These are phyloP conservation scores for Dascillus cervinus DNA, from an alignment of 2,888 invertebrate species.

Conservation along the genomic window DNA sequence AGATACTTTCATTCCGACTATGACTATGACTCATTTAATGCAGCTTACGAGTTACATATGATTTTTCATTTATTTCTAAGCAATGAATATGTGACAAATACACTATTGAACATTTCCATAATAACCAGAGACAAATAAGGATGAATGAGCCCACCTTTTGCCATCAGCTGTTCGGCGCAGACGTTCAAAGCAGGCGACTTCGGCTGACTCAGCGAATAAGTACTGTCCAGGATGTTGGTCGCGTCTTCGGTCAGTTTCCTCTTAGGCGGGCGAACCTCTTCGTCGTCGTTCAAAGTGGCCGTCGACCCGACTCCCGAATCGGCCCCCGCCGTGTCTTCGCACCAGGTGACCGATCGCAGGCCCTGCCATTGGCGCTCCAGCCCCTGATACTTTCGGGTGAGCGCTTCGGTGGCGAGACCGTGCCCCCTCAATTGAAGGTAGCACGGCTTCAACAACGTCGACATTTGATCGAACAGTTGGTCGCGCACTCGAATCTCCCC, in stretches of 20 bases:
- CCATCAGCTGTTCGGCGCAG: constrained; percentile 23
- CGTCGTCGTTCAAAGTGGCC: constrained; percentile 11
- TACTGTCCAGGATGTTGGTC: constrained; percentile 20
- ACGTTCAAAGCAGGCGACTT: constrained; percentile 8
- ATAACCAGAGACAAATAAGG: constrained; percentile 27
- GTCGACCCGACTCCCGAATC: constrained; percentile 24
- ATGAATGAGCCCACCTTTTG: constrained; percentile 34
- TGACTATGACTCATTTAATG: too few species aligned
- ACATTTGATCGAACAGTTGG: constrained; percentile 32
- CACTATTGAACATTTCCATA: constrained; percentile 23
- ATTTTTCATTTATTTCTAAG: constrained; percentile 10
- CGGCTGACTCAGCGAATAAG: constrained; percentile 17
- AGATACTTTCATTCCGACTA: too few species aligned
- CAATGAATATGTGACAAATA: constrained; percentile 8
- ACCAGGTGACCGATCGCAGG: constrained; percentile 54
- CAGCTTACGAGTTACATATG: constrained; percentile 3
- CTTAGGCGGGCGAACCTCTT: constrained; percentile 5
- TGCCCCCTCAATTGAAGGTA: constrained; percentile 53
- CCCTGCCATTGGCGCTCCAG: constrained; percentile 53
- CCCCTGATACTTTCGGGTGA: constrained; percentile 51
- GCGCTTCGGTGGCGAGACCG: constrained; percentile 49
- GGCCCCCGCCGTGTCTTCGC: constrained; percentile 35
- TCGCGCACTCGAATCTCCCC: constrained; percentile 27
- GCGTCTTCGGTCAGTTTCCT: constrained; percentile 13
- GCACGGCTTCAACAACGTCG: constrained; percentile 49